A percentile compares a stretch with the other conserved stretches of the same genome.
Evolutionary conservation across 1,140 invertebrate species (phyloP).

Genomic region (Monomorium pharaonis): DNA sequence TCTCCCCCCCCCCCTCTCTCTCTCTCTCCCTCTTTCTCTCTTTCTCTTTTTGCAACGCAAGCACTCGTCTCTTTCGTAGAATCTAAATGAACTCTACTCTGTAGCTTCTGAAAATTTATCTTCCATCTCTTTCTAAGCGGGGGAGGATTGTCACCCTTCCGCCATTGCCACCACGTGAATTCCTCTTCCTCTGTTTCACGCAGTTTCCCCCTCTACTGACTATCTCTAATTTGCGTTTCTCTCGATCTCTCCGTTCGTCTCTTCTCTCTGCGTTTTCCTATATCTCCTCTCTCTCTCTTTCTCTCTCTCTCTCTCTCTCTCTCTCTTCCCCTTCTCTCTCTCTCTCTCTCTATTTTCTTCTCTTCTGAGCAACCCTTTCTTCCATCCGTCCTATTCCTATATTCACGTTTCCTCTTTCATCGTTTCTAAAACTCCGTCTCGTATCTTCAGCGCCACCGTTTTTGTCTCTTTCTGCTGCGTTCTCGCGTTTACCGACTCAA

Average conservation of each 20-base stretch:
- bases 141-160: slow-evolving; percentile 16
- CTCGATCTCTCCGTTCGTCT: slow-evolving; percentile 33
- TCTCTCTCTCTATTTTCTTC: too few relatives aligned
- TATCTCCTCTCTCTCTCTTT: slow-evolving; percentile 10
- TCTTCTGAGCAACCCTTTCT: not conserved
- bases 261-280: not conserved
- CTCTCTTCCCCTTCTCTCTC: not conserved
- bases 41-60: slow-evolving; percentile 54
- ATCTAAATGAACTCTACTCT: not conserved
- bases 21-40: slow-evolving; percentile 40
- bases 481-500: not conserved
- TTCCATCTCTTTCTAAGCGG: not conserved
- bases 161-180: slow-evolving; percentile 3
- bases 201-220: not conserved
- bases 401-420: not conserved
- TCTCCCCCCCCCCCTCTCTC: not conserved
- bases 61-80: slow-evolving; percentile 51
- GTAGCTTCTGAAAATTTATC: slow-evolving; percentile 20
- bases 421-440: slow-evolving; percentile 35
- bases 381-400: not conserved
- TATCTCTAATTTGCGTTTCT: slow-evolving; percentile 36
- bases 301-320: not conserved
- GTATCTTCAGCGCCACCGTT: not conserved
- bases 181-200: slow-evolving; percentile 34
- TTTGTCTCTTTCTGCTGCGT: not conserved